Conservation (phyloP, 2,113 vertebrate genomes). For the Corythoichthys haematopterus region DNA sequence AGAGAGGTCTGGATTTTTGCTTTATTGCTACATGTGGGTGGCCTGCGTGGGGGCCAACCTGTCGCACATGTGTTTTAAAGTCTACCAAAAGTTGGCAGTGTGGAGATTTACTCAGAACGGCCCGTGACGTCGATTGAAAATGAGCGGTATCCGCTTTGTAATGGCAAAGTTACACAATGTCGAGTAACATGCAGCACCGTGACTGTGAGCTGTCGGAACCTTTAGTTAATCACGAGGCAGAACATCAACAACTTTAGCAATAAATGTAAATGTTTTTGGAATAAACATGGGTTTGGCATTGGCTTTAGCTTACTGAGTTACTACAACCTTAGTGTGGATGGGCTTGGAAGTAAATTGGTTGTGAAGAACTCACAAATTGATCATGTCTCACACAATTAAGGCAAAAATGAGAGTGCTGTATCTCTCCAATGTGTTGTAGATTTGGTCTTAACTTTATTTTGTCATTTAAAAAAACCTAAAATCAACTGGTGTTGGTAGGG, state of each 20-base stretch:
- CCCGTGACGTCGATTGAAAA: not conserved
- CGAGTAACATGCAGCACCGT: not conserved
- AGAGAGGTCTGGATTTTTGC: conserved; percentile 22
- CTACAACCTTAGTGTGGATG: too few relatives aligned
- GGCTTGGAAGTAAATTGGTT: too few relatives aligned
- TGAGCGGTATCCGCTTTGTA: not conserved
- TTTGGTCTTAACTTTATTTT: too few relatives aligned
- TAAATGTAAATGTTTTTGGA: not conserved
- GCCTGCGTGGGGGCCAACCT: conserved; percentile 3
- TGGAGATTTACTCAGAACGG: conserved; percentile 4
- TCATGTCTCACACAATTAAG: too few relatives aligned
- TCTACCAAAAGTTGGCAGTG: not conserved
- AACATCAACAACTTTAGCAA: not conserved
- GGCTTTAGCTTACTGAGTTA: too few relatives aligned
- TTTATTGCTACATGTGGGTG: conserved; percentile 29
- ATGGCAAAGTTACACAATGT: not conserved
- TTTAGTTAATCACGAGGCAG: not conserved
- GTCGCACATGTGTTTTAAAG: not conserved
- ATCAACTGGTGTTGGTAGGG: too few relatives aligned
- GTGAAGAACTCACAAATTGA: too few relatives aligned
- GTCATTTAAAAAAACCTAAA: too few relatives aligned
- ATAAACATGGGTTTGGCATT: not conserved
- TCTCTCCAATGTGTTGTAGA: too few relatives aligned
- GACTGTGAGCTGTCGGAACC: not conserved
- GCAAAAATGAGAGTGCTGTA: too few relatives aligned